Conservation (phyloP, 2,113 vertebrate species). For the Aegithalos caudatus region DNA sequence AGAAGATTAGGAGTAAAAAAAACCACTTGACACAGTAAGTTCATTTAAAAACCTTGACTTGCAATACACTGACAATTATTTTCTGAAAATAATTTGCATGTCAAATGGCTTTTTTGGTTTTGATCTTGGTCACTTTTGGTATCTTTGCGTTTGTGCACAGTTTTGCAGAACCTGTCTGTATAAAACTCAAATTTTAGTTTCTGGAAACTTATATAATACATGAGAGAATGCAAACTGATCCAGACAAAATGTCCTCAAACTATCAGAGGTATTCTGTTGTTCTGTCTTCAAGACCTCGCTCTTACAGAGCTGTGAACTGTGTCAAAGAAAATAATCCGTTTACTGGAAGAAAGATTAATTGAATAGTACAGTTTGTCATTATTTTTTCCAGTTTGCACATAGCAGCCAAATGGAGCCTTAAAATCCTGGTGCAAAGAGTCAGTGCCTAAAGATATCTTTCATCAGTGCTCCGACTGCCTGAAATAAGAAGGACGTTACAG, state of each 20-base stretch:
- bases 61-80: not conserved
- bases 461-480: not conserved
- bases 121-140: not conserved
- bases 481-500: not conserved
- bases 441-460: not conserved
- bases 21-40: not conserved
- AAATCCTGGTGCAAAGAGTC: not conserved
- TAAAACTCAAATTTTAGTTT: not conserved
- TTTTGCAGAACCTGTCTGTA: not conserved
- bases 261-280: constrained; percentile 4
- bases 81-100: not conserved
- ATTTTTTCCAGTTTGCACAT: not conserved
- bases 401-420: not conserved
- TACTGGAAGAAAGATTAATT: constrained; percentile 4
- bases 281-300: constrained; percentile 9
- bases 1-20: not conserved
- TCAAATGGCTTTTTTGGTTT: not conserved
- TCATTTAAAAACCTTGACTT: not conserved
- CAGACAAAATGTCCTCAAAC: not conserved
- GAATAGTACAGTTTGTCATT: constrained; percentile 16
- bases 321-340: not conserved
- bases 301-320: not conserved
- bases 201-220: not conserved
- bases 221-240: not conserved
- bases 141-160: not conserved